Percentiles rank a stretch among this genome's conserved stretches.
Evolutionary conservation across 2,888 invertebrate species (phyloP).

Genomic region (Drosophila paracracens): DNA sequence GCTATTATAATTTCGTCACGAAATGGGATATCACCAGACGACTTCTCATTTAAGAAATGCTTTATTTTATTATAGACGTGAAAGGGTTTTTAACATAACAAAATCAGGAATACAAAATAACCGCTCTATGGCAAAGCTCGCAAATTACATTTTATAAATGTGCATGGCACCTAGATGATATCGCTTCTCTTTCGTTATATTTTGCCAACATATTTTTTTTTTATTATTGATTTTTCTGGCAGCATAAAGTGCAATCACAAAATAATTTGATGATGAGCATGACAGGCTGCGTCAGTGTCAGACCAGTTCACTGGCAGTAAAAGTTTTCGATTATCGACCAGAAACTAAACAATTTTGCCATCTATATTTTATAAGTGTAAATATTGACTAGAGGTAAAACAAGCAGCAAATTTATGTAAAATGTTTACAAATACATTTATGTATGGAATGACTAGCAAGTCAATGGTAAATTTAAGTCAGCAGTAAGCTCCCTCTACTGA

Average conservation of each 20-base stretch:
- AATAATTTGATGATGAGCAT: constrained; percentile 33
- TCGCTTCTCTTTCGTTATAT: neutral
- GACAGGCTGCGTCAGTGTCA: constrained; percentile 26
- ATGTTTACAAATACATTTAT: neutral
- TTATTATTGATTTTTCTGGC: constrained; percentile 40
- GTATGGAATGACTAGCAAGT: neutral
- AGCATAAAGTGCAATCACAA: constrained; percentile 25
- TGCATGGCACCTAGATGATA: neutral
- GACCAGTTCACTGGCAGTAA: constrained; percentile 8
- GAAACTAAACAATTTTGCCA: constrained; percentile 5
- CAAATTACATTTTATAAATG: neutral
- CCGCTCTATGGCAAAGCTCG: neutral
- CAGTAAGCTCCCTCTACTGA: no score
- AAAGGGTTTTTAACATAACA: neutral
- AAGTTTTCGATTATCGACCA: constrained; percentile 19
- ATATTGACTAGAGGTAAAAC: neutral
- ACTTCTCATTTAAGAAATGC: neutral
- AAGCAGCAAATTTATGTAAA: neutral
- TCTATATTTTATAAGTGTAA: neutral
- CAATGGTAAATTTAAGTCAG: neutral
- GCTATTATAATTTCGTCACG: neutral
- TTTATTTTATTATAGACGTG: neutral
- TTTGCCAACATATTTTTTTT: constrained; percentile 2
- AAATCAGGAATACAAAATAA: neutral
- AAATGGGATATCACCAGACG: neutral